phyloP scores from a whole-genome alignment of 2,113 vertebrate species.

The Entelurus aequoreus region DNA sequence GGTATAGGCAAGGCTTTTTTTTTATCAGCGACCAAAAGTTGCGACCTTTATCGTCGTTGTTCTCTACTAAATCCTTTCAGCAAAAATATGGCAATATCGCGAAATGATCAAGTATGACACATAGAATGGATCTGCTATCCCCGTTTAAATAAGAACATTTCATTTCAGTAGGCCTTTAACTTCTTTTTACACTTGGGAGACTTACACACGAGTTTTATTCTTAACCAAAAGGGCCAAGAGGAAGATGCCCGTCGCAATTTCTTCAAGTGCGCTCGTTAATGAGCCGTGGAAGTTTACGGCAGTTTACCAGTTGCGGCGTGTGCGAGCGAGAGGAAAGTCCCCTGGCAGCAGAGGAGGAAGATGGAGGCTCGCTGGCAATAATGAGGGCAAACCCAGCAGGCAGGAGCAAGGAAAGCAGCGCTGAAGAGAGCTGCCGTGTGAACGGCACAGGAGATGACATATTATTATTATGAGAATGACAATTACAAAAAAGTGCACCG shows the following conservation, averaged over 20 bases:
- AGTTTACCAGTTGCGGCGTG: constrained; percentile 45
- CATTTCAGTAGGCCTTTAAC: too few relatives aligned
- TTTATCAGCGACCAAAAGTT: too few relatives aligned
- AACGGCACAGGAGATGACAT: constrained; percentile 60
- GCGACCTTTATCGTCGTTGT: too few relatives aligned
- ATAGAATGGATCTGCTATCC: too few relatives aligned
- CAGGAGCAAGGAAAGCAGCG: constrained; percentile 56
- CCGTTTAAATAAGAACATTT: too few relatives aligned
- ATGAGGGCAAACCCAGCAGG: constrained; percentile 66
- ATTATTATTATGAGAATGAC: constrained; percentile 56
- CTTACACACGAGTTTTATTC: not conserved
- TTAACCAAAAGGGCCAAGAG: not conserved
- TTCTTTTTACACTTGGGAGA: not conserved
- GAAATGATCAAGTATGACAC: too few relatives aligned
- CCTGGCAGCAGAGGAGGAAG: constrained; percentile 37
- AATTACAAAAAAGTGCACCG: constrained; percentile 57
- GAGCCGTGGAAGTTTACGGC: constrained; percentile 49
- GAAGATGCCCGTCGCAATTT: constrained; percentile 2
- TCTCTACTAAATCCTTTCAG: too few relatives aligned
- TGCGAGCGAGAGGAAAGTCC: constrained; percentile 27
- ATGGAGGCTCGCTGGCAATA: constrained; percentile 60
- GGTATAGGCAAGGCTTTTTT: too few relatives aligned
- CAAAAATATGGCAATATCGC: too few relatives aligned
- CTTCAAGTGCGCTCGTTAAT: constrained; percentile 45
- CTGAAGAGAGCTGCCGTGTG: constrained; percentile 59